A percentile compares a stretch with the other conserved stretches of the same genome.
These are phyloP conservation scores for Siphamia tubifer DNA, from an alignment of 2,113 vertebrate genomes.

Conservation along the genomic window DNA sequence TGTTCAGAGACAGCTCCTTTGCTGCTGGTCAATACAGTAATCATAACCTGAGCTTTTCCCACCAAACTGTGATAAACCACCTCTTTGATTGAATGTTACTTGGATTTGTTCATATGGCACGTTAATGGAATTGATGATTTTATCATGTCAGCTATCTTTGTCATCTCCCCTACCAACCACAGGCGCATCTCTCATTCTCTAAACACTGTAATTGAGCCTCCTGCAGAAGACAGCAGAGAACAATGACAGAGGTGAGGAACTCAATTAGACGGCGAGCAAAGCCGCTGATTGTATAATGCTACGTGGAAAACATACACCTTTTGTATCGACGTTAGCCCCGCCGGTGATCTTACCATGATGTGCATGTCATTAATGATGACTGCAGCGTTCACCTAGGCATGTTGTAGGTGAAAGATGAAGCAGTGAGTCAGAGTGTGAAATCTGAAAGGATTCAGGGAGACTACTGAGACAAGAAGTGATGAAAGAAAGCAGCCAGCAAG, in stretches of 20 bases:
- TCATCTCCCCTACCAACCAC: not conserved
- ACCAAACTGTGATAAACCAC: slow-evolving; percentile 1
- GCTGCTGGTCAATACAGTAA: slow-evolving; percentile 15
- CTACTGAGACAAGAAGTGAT: not conserved
- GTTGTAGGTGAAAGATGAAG: not conserved
- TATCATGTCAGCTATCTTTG: slow-evolving; percentile 14
- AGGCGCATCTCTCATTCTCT: slow-evolving; percentile 3
- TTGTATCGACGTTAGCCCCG: not conserved
- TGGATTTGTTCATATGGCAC: slow-evolving; percentile 16
- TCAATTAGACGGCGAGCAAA: slow-evolving; percentile 42
- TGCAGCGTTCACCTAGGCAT: not conserved
- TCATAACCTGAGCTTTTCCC: not conserved
- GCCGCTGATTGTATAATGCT: slow-evolving; percentile 13
- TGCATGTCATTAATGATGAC: not conserved
- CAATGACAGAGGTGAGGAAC: slow-evolving; percentile 18
- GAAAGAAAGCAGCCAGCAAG: slow-evolving; percentile 47
- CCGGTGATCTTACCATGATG: not conserved
- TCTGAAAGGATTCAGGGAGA: not conserved
- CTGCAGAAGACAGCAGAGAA: slow-evolving; percentile 14
- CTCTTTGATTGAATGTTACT: not conserved
- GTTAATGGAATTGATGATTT: slow-evolving; percentile 31
- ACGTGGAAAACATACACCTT: slow-evolving; percentile 20
- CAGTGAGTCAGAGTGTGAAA: not conserved
- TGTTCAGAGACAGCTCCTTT: not conserved
- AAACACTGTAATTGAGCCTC: slow-evolving; percentile 23